Conservation (phyloP, 2,797 vertebrate genomes). For the Geotrypetes seraphini region DNA sequence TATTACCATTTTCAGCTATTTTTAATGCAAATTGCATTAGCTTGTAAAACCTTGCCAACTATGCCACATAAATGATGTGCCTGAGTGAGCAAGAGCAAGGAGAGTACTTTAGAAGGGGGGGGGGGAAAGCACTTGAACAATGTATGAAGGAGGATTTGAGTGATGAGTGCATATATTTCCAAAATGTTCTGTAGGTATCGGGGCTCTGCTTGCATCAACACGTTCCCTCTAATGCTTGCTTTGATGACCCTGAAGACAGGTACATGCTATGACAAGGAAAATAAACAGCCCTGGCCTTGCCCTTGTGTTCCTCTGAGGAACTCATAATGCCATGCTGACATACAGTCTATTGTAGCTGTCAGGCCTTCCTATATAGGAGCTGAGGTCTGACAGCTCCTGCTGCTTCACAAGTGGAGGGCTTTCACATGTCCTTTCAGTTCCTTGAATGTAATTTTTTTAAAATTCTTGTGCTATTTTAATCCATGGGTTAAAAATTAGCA, state of each 20-base stretch:
- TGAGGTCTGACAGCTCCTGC: constrained; percentile 1
- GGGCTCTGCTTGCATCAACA: constrained; percentile 11
- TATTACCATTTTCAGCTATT: constrained; percentile 75
- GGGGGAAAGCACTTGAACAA: constrained; percentile 51
- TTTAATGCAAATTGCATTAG: constrained; percentile 75
- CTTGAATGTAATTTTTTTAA: neutral
- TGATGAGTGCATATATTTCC: constrained; percentile 39
- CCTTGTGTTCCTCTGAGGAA: constrained; percentile 4
- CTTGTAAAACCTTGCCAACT: constrained; percentile 73
- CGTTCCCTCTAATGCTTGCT: constrained; percentile 4
- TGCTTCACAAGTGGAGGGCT: neutral
- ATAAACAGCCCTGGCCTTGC: neutral
- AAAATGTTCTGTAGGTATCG: constrained; percentile 38
- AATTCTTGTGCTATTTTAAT: neutral
- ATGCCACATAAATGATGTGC: constrained; percentile 67
- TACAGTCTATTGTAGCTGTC: neutral
- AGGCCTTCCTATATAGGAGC: constrained; percentile 5
- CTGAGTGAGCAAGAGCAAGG: constrained; percentile 58
- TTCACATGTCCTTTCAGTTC: neutral
- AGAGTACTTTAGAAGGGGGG: constrained; percentile 49
- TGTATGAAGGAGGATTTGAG: constrained; percentile 45
- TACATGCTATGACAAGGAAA: neutral
- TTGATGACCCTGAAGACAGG: constrained; percentile 6
- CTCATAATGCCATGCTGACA: neutral
- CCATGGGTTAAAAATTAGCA: neutral